Conservation (phyloP, 1,140 invertebrate genomes). For the Sesamia nonagrioides region DNA sequence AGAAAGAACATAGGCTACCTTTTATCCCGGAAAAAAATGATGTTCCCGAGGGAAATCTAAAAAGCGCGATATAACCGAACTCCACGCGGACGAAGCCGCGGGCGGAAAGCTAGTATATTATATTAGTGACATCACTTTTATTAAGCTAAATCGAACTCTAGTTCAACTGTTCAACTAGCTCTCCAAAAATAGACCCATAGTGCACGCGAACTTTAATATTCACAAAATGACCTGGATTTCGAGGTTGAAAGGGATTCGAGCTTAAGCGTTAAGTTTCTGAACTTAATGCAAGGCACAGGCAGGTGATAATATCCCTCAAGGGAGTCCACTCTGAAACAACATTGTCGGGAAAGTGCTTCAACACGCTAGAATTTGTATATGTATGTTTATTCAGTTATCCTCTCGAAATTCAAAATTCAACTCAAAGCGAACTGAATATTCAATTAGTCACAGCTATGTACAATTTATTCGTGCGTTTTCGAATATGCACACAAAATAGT, state of each 20-base stretch:
- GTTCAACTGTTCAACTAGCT: background rate
- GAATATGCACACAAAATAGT: slow-evolving; percentile 53
- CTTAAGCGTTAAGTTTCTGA: slow-evolving; percentile 44
- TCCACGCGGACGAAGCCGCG: no score
- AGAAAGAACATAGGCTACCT: no score
- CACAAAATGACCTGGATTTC: slow-evolving; percentile 20
- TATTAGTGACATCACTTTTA: no score
- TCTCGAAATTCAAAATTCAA: slow-evolving; percentile 15
- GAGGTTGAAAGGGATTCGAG: slow-evolving; percentile 37
- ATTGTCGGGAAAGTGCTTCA: slow-evolving; percentile 49
- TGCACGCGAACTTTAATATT: background rate
- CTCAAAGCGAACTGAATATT: slow-evolving; percentile 36
- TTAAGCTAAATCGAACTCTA: background rate
- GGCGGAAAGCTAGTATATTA: no score
- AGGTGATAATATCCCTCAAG: slow-evolving; percentile 53
- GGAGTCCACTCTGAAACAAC: slow-evolving; percentile 53
- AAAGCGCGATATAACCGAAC: no score
- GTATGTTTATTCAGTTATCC: slow-evolving; percentile 6
- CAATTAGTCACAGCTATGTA: slow-evolving; percentile 2
- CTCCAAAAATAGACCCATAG: background rate
- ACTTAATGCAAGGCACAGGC: slow-evolving; percentile 37
- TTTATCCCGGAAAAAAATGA: no score
- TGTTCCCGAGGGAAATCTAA: no score
- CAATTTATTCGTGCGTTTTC: slow-evolving; percentile 52
- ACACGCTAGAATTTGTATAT: slow-evolving; percentile 22